Conservation (phyloP, 2,113 vertebrate species). For the Triplophysa dalaica region DNA sequence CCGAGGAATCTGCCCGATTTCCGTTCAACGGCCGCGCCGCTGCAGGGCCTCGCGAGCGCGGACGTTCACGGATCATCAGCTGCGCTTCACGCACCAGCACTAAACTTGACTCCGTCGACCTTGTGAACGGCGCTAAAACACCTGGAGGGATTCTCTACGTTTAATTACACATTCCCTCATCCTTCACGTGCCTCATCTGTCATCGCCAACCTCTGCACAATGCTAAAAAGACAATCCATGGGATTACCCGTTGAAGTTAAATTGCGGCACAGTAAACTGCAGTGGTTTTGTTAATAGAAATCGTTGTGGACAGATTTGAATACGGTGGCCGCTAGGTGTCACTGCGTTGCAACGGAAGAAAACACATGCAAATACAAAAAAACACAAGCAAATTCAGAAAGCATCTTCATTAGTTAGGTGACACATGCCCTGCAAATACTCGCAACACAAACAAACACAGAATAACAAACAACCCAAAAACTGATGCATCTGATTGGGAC, state of each 20-base stretch:
- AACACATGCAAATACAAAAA: too few species aligned
- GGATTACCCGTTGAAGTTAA: neutral
- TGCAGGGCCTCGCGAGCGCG: neutral
- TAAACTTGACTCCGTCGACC: conserved; percentile 73
- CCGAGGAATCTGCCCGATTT: conserved; percentile 60
- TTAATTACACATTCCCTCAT: conserved; percentile 73
- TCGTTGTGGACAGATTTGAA: too few species aligned
- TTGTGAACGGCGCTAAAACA: conserved; percentile 74
- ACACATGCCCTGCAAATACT: too few species aligned
- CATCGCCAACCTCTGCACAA: neutral
- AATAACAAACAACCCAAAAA: too few species aligned
- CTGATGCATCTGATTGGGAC: too few species aligned
- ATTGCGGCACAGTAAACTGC: too few species aligned
- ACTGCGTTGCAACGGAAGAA: too few species aligned
- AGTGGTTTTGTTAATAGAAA: too few species aligned
- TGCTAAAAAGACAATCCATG: neutral
- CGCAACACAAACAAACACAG: too few species aligned
- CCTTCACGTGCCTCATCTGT: conserved; percentile 44
- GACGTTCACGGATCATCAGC: conserved; percentile 59
- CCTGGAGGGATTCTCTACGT: conserved; percentile 71
- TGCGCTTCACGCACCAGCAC: conserved; percentile 66
- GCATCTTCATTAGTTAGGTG: too few species aligned
- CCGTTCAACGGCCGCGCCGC: neutral
- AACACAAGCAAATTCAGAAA: too few species aligned
- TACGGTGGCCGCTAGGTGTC: too few species aligned